These are phyloP conservation scores for Tachystola acroxantha DNA, from an alignment of 2,888 invertebrate genomes.

Conservation along the genomic window DNA sequence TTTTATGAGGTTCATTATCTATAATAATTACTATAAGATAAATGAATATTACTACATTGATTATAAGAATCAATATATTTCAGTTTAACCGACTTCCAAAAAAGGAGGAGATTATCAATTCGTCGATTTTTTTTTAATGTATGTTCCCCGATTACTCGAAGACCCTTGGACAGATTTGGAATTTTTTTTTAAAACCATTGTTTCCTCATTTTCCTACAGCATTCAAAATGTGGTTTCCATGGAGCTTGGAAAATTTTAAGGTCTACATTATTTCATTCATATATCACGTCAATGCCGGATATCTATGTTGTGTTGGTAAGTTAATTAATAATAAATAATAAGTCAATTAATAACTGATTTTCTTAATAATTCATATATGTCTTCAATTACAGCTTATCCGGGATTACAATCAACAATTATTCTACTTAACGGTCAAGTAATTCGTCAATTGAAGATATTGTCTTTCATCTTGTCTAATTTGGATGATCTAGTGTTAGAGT, in stretches of 20 bases:
- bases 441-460: conserved; percentile 54
- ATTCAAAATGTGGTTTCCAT: conserved; percentile 69
- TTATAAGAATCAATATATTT: too few relatives aligned
- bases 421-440: conserved; percentile 49
- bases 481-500: conserved; percentile 42
- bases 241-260: conserved; percentile 48
- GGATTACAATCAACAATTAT: conserved; percentile 59
- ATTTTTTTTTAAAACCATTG: too few relatives aligned
- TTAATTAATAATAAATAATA: too few relatives aligned
- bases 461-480: conserved; percentile 47
- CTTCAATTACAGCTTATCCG: conserved; percentile 41
- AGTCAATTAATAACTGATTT: conserved; percentile 1
- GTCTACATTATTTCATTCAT: conserved; percentile 50
- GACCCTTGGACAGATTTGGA: too few relatives aligned
- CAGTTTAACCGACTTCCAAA: too few relatives aligned
- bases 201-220: too few relatives aligned
- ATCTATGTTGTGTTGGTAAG: conserved; percentile 57
- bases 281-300: conserved; percentile 56
- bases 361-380: not conserved
- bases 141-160: too few relatives aligned
- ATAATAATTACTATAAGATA: too few relatives aligned
- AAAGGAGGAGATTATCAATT: too few relatives aligned
- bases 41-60: too few relatives aligned
- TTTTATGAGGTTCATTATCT: too few relatives aligned
- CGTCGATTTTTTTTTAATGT: too few relatives aligned